Percentiles rank a stretch among this genome's conserved stretches.
Evolutionary conservation across 2,888 invertebrate species (phyloP).

Genomic region (Gnatocerus cornutus): DNA sequence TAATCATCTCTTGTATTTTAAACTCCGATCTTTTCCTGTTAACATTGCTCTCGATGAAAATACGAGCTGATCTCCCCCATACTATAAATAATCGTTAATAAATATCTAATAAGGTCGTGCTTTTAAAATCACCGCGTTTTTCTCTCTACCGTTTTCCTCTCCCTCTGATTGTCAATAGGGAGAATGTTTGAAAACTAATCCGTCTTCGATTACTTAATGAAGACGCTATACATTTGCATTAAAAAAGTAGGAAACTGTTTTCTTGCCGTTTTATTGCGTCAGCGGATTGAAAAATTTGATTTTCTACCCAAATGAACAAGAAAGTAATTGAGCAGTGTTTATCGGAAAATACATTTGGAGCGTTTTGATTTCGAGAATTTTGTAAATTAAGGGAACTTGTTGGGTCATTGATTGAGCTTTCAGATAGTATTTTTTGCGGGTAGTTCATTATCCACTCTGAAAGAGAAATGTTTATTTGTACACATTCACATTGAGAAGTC

Average conservation of each 20-base stretch:
- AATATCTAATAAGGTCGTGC: conserved; percentile 52
- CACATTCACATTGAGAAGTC: conserved; percentile 43
- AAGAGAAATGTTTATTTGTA: conserved; percentile 50
- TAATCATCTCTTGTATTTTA: conserved; percentile 40
- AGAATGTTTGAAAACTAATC: conserved; percentile 4
- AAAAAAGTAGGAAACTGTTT: not conserved
- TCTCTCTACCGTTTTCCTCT: not conserved
- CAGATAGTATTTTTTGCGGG: conserved; percentile 28
- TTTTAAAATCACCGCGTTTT: conserved; percentile 24
- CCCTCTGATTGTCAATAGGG: conserved; percentile 21
- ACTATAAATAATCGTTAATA: conserved; percentile 58
- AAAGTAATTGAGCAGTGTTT: conserved; percentile 37
- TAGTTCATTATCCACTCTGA: conserved; percentile 48
- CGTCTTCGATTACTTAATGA: conserved; percentile 13
- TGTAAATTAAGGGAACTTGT: not conserved
- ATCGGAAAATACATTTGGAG: conserved; percentile 21
- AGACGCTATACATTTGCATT: conserved; percentile 4
- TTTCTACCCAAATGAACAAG: conserved; percentile 32
- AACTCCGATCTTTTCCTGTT: conserved; percentile 34
- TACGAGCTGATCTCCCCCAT: conserved; percentile 29
- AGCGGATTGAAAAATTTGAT: conserved; percentile 29
- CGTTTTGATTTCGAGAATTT: conserved; percentile 15
- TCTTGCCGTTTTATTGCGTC: conserved; percentile 14
- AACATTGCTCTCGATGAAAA: conserved; percentile 32
- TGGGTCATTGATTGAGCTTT: not conserved